These are phyloP conservation scores for Mohoua ochrocephala DNA, from an alignment of 2,113 vertebrate species.

Conservation along the genomic window DNA sequence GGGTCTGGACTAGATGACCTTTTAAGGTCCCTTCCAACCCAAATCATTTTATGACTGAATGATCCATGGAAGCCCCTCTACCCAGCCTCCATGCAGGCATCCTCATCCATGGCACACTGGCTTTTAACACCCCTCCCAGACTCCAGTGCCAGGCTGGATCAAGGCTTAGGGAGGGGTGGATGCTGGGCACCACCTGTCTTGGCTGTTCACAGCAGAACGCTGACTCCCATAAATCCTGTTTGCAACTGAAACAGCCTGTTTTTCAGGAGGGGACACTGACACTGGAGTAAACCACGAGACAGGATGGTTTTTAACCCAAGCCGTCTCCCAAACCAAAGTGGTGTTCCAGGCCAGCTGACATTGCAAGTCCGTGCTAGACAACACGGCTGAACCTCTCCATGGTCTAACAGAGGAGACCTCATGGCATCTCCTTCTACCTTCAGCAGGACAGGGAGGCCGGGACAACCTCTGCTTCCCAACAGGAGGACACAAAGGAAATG, in stretches of 20 bases:
- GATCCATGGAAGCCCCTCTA: neutral
- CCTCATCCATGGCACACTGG: neutral
- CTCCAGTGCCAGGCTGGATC: neutral
- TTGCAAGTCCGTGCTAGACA: neutral
- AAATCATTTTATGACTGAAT: neutral
- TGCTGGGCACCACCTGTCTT: neutral
- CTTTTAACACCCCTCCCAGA: neutral
- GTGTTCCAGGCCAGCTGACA: neutral
- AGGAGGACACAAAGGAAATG: neutral
- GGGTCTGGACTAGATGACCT: neutral
- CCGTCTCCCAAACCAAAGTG: neutral
- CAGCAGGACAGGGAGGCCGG: neutral
- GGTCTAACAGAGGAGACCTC: neutral
- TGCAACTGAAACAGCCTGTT: neutral
- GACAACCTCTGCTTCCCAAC: neutral
- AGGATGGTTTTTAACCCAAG: neutral
- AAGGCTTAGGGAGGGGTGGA: neutral
- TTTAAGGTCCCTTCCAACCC: neutral
- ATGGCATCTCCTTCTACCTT: neutral
- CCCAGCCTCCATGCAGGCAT: neutral
- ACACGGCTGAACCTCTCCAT: rapidly evolving
- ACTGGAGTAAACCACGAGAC: neutral
- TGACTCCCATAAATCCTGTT: neutral
- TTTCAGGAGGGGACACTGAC: neutral
- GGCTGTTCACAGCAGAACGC: neutral